phyloP scores from a whole-genome alignment of 2,113 vertebrate genomes.

The Protobothrops mucrosquamatus region DNA sequence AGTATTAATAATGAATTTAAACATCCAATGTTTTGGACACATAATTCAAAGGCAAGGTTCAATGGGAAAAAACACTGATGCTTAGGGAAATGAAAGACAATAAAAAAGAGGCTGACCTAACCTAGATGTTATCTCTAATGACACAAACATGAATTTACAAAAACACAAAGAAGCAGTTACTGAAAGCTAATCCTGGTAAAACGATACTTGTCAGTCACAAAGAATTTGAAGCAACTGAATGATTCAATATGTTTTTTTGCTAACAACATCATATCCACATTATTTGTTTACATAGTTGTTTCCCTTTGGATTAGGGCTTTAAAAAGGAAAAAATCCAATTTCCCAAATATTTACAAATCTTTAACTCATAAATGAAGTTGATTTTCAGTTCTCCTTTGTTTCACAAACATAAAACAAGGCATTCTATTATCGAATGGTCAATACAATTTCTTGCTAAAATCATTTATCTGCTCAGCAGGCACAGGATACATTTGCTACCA shows the following conservation, averaged over 20 bases:
- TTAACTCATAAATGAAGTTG: constrained; percentile 21
- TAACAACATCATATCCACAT: constrained; percentile 6
- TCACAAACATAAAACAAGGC: not conserved
- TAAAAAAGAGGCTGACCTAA: not conserved
- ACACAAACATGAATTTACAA: not conserved
- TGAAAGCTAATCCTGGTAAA: not conserved
- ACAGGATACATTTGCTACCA: not conserved
- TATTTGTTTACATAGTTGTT: constrained; percentile 21
- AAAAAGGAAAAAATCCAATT: constrained; percentile 25
- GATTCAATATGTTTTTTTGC: not conserved
- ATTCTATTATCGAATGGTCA: constrained; percentile 22
- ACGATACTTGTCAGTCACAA: not conserved
- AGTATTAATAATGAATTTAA: not conserved
- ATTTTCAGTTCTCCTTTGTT: not conserved
- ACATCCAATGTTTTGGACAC: not conserved
- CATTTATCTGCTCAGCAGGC: constrained; percentile 41
- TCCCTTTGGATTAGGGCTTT: constrained; percentile 22
- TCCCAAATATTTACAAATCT: constrained; percentile 38
- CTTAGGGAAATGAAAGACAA: not conserved
- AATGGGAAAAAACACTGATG: not conserved
- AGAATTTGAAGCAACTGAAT: not conserved
- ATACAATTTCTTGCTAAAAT: not conserved
- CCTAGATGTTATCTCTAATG: not conserved
- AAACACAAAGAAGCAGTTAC: not conserved
- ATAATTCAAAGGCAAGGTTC: not conserved